Conservation (phyloP, 2,113 vertebrate genomes). For the Hydrolagus affinis region DNA sequence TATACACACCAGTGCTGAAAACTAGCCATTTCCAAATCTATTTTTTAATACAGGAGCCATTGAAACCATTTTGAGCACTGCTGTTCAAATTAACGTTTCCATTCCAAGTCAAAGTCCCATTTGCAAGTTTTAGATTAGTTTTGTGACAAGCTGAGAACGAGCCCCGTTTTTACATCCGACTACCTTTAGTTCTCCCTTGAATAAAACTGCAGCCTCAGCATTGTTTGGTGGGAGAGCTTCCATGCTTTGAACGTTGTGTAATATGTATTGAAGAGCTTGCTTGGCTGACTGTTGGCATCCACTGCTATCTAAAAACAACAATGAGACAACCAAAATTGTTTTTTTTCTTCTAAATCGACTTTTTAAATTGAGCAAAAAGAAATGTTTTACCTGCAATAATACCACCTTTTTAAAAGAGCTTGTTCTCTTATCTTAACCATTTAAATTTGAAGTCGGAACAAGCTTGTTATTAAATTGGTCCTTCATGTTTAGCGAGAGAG, state of each 20-base stretch:
- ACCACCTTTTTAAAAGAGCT: not conserved
- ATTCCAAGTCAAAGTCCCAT: not conserved
- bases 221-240: not conserved
- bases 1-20: conserved; percentile 14
- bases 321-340: not conserved
- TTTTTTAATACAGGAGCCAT: conserved; percentile 4
- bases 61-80: not conserved
- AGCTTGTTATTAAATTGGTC: not conserved
- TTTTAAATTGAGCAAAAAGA: not conserved
- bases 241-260: not conserved
- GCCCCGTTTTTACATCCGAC: no score
- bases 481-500: no score
- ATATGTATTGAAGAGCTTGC: no score
- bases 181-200: not conserved
- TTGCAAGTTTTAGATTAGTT: not conserved
- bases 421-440: not conserved
- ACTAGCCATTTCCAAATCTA: not conserved
- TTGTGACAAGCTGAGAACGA: no score
- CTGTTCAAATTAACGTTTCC: not conserved
- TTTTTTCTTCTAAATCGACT: not conserved
- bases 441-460: not conserved
- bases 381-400: no score
- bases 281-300: not conserved
- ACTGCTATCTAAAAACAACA: not conserved
- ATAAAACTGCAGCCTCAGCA: not conserved